phyloP scores from a whole-genome alignment of 2,888 invertebrate genomes.

The Nymphalis c-album region DNA sequence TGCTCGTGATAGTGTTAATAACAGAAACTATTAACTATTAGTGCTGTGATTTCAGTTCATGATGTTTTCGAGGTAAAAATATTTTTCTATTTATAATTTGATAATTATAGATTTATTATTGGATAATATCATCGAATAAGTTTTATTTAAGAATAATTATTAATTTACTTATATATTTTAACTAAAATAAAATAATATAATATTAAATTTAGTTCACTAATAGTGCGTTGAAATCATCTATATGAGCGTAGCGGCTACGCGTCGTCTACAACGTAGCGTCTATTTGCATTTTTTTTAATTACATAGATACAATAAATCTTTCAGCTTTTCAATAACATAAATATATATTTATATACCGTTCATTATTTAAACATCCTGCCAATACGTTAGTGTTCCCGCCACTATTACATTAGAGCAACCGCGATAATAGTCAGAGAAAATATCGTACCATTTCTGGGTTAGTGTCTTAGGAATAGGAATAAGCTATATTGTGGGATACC shows the following conservation, averaged over 20 bases:
- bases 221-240: conserved; percentile 46
- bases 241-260: conserved; percentile 48
- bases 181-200: too few species aligned
- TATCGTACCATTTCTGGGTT: too few species aligned
- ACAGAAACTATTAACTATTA: conserved; percentile 16
- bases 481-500: too few species aligned
- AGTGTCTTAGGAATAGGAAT: too few species aligned
- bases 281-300: background rate
- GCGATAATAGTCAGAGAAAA: too few species aligned
- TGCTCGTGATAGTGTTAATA: conserved; percentile 33
- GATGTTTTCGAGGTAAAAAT: conserved; percentile 62
- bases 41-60: conserved; percentile 47
- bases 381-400: too few species aligned
- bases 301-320: too few species aligned
- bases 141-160: background rate
- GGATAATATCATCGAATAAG: conserved; percentile 11
- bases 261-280: conserved; percentile 42
- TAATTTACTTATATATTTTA: background rate
- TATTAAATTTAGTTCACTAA: too few species aligned
- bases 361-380: too few species aligned
- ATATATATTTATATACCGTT: too few species aligned
- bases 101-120: background rate
- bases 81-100: conserved; percentile 18
- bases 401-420: too few species aligned
- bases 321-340: too few species aligned